Conservation (phyloP, 1,140 invertebrate genomes). For the Elymnias hypermnestra region DNA sequence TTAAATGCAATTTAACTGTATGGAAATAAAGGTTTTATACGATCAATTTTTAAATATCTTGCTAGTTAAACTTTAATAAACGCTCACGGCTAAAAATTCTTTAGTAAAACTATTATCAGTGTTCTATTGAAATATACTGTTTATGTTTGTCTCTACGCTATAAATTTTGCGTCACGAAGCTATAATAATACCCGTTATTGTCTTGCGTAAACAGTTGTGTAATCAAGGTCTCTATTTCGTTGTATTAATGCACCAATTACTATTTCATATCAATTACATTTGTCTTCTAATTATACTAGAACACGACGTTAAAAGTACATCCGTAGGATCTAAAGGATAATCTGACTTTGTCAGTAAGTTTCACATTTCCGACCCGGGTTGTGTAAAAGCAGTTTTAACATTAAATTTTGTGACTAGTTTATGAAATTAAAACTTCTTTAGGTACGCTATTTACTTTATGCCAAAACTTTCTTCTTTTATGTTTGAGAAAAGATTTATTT, state of each 20-base stretch:
- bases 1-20: too few relatives aligned
- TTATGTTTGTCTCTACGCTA: background rate
- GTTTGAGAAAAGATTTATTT: background rate
- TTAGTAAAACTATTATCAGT: background rate
- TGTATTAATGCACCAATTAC: background rate
- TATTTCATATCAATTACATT: background rate
- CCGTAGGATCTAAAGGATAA: background rate
- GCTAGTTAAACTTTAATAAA: background rate
- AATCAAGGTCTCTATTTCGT: slow-evolving; percentile 2
- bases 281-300: background rate
- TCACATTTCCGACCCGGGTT: too few relatives aligned
- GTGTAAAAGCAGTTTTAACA: too few relatives aligned
- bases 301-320: background rate
- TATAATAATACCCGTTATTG: slow-evolving; percentile 1
- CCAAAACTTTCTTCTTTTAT: background rate
- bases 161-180: slow-evolving; percentile 1
- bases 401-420: too few relatives aligned
- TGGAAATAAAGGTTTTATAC: too few relatives aligned
- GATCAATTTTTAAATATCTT: too few relatives aligned
- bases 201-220: background rate
- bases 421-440: too few relatives aligned
- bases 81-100: background rate
- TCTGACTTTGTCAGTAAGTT: too few relatives aligned
- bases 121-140: background rate
- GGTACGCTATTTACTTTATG: background rate